Percentiles rank a stretch among this genome's conserved stretches.
Conservation (phyloP, 2,797 vertebrate genomes). For the Staurois parvus region DNA sequence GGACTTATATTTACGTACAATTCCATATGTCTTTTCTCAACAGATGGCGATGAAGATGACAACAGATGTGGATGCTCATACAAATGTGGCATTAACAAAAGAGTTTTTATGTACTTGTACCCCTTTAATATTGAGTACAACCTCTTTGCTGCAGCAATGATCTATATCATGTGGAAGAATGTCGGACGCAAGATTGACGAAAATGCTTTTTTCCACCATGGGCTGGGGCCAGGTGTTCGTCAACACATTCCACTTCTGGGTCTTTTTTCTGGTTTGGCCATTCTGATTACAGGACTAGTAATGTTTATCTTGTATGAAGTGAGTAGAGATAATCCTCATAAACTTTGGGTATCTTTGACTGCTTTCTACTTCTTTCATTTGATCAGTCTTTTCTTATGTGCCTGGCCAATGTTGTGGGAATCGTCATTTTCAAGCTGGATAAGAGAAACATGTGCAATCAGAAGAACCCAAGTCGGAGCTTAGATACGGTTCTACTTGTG, state of each 20-base stretch:
- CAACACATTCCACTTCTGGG: conserved; percentile 73
- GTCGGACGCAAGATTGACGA: conserved; percentile 75
- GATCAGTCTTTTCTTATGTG: conserved; percentile 76
- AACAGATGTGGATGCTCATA: conserved; percentile 26
- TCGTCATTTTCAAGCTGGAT: conserved; percentile 74
- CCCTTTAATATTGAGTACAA: conserved; percentile 87
- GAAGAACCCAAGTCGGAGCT: conserved; percentile 80
- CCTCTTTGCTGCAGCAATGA: conserved; percentile 84
- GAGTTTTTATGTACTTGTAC: conserved; percentile 81
- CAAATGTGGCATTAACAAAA: conserved; percentile 72
- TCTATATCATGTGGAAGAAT: conserved; percentile 87
- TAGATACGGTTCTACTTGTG: conserved; percentile 80
- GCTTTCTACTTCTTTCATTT: conserved; percentile 79
- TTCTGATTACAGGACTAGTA: conserved; percentile 75
- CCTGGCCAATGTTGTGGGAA: conserved; percentile 69
- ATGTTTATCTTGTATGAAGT: conserved; percentile 82
- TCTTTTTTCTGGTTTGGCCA: conserved; percentile 64
- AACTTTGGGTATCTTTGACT: conserved; percentile 68
- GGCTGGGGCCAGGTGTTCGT: conserved; percentile 65
- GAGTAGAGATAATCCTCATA: neutral
- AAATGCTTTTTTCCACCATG: conserved; percentile 65
- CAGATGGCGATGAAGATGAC: too few relatives aligned
- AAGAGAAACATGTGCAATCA: conserved; percentile 73
- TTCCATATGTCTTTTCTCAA: too few relatives aligned
- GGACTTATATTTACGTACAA: too few relatives aligned